Conservation (phyloP, 1,140 invertebrate genomes). For the Belonocnema kinseyi region DNA sequence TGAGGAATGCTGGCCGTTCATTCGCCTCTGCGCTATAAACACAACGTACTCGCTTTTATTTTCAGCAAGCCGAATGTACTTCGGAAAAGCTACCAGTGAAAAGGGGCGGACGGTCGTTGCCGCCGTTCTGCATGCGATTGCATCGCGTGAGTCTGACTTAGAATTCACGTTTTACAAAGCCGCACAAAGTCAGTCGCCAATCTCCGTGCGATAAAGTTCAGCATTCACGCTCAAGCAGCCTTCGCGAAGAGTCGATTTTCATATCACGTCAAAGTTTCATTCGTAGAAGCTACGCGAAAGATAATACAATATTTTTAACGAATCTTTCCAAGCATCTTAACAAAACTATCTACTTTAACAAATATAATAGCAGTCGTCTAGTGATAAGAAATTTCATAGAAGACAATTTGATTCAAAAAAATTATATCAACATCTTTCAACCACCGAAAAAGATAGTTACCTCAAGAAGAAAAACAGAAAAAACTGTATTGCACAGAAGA, state of each 20-base stretch:
- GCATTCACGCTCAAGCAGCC: conserved; percentile 20
- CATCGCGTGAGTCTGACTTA: conserved; percentile 26
- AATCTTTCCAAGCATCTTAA: too few relatives aligned
- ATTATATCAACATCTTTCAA: too few relatives aligned
- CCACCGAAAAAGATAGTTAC: too few relatives aligned
- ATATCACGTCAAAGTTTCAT: neutral
- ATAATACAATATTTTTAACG: too few relatives aligned
- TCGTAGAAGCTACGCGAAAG: neutral
- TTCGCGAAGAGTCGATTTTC: conserved; percentile 18
- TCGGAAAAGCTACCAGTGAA: conserved; percentile 31
- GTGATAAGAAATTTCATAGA: too few relatives aligned
- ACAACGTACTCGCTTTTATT: conserved; percentile 32
- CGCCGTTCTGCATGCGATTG: conserved; percentile 20
- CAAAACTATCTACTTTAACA: too few relatives aligned
- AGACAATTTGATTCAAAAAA: too few relatives aligned
- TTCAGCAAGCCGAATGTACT: conserved; percentile 28
- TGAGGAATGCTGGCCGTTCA: conserved; percentile 24
- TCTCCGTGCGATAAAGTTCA: conserved; percentile 23
- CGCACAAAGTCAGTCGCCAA: conserved; percentile 10
- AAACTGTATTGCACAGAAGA: too few relatives aligned
- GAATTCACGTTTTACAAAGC: conserved; percentile 22
- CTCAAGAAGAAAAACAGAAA: too few relatives aligned
- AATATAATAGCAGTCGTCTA: too few relatives aligned
- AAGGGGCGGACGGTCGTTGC: conserved; percentile 16
- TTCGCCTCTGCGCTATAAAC: conserved; percentile 39